Evolutionary conservation across 2,797 vertebrate species (phyloP), one percentile per base, ranked within the genome.

Genomic region (Diceros bicornis): DNA sequence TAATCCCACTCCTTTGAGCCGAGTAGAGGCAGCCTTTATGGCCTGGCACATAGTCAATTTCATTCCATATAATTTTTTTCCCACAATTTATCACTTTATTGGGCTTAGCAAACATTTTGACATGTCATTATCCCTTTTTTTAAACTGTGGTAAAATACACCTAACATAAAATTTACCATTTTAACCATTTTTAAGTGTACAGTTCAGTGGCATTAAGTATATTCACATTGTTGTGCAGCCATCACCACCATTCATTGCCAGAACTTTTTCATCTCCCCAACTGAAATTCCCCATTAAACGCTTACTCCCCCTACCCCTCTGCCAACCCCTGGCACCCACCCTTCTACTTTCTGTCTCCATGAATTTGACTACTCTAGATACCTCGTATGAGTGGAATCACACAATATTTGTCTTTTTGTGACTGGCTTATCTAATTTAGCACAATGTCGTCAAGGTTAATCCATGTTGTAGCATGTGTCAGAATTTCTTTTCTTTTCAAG

Each of bases 51-150:
- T 0, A 6, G n/a, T 29, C 59, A 21, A 5, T 21, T 47, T 74
- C 25, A 4, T 25, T 29, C 34, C 47, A 14, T 16, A 0, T 29
- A 13, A 23, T 23, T 71, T 74, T 34, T 55, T 85, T 47, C 3
- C 41, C 47, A 68, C 47, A 91, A 72, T 82, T 68, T 64, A 89
- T 89, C 89, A 81, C 4, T 84, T 92, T 47, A 59, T 93, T 71
- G 50, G 16, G 17, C 17, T 27, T 66, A 78, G 59, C 74, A 96
- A 89, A 32, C 82, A 81, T 61, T 93, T 84, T 85, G 89, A 83
- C 78, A 20, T 50, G 61, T 57, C 37, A 89, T 93, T 81, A 41
- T 64, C 25, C 32, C 27, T 21, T 14, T 41, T 85, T 55, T 41
- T 52, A 44, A 44, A 17, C 27, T 25, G 74, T n/a, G 59, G 59